These are phyloP conservation scores for Ascaphus truei DNA, from an alignment of 2,113 vertebrate genomes.

Conservation along the genomic window DNA sequence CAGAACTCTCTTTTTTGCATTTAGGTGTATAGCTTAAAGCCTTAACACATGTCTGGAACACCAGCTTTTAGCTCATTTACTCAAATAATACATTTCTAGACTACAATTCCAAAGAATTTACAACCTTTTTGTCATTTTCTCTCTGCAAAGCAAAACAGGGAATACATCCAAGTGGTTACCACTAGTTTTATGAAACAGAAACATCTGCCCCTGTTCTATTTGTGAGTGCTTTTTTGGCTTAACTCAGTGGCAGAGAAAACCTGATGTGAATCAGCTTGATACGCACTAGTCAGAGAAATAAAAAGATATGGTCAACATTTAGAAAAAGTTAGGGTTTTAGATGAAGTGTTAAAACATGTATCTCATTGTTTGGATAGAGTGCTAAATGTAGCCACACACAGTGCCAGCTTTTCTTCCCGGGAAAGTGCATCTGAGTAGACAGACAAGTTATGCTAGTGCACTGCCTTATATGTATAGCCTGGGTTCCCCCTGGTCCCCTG, in stretches of 20 bases:
- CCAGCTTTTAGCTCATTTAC: conserved; percentile 4
- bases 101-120: conserved; percentile 12
- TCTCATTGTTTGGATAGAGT: background rate
- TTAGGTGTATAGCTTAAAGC: no score
- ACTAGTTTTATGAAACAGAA: conserved; percentile 23
- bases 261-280: conserved; percentile 28
- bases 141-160: conserved; percentile 11
- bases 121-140: conserved; percentile 6
- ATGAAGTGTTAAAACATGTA: conserved; percentile 26
- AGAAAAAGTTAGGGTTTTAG: background rate
- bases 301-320: conserved; percentile 15
- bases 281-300: background rate
- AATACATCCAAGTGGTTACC: conserved; percentile 16
- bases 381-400: conserved; percentile 9
- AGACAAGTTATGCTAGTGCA: background rate
- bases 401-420: background rate
- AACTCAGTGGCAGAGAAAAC: background rate
- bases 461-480: no score
- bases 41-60: no score
- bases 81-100: conserved; percentile 11
- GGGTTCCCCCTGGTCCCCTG: no score
- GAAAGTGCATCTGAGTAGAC: no score
- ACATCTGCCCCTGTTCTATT: conserved; percentile 20
- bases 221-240: conserved; percentile 35
- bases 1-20: no score